Base-by-base conservation (phyloP, 2,888 invertebrate species). In the Chirona hameri region DNA sequence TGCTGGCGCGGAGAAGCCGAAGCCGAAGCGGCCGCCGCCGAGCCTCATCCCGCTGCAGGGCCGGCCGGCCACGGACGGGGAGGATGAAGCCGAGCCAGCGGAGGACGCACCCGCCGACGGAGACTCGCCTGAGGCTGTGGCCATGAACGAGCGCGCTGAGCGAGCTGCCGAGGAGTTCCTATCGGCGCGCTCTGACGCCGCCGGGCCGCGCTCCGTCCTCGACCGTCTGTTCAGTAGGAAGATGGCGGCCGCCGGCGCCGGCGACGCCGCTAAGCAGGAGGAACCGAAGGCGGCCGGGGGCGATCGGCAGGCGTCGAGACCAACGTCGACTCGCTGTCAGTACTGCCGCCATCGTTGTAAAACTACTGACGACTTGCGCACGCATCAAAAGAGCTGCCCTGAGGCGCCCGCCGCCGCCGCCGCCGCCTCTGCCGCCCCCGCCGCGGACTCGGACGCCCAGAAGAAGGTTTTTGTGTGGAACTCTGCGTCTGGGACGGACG, bases 281-380 rank as follows among this genome's bases (percentile, higher is more conserved):
- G 76, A 52, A 27, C n/a, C 39, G 80, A 27, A 21, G 29, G 15
- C 29, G 18, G 52, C 80, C 29, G 14, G 52, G 4, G 27, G 79
- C 79, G 48, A 7, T 21, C 46, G 31, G 31, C 72, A 31, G 65
- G 39, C 31, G 76, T 76, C 76, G 46, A 39, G 76, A 5, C 85
- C 87, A 10, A 86, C 87, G 3, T 93, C 94, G 24, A 93, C 94
- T 81, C 91, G 95, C 83, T 96, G 96, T 87, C 95, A 95, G 88
- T 92, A 93, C 87, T 96, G 96, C 88, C 91, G 95, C 85, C 95
- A 94, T 87, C 91, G 95, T 84, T 96, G 95, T 88, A 95, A 95
- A 89, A 94, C 94, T 48, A 94, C 94, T 86, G 91, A 92, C 7
- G 95, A 95, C 88, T 90, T 96, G 81, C 90, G 92, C 84, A 89